These are phyloP conservation scores for Hemicentrotus pulcherrimus DNA, from an alignment of 35 echinoderm and acorn worm species.

Conservation along the genomic window DNA sequence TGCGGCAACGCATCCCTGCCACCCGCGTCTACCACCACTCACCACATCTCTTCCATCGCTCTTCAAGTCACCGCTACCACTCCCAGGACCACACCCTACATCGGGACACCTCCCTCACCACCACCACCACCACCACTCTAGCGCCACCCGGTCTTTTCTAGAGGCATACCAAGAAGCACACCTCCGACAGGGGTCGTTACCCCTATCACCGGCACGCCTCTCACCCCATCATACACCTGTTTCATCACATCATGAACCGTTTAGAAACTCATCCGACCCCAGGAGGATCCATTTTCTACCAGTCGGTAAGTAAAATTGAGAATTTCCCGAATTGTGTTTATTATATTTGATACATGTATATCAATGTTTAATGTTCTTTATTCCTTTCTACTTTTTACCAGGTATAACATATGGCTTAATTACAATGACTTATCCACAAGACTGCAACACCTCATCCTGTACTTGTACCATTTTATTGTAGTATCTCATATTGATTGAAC, in stretches of 20 bases:
- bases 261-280: slow-evolving; percentile 60
- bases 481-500: no score
- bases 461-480: no score
- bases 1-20: slow-evolving; percentile 60
- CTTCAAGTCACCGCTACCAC: slow-evolving; percentile 71
- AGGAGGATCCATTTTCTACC: slow-evolving; percentile 75
- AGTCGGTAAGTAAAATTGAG: slow-evolving; percentile 56
- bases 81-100: slow-evolving; percentile 48
- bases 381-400: no score
- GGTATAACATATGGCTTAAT: no score
- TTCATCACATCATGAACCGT: slow-evolving; percentile 64
- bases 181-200: slow-evolving; percentile 51
- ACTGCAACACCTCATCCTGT: no score
- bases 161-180: slow-evolving; percentile 72
- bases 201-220: slow-evolving; percentile 62
- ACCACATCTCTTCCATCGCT: slow-evolving; percentile 48
- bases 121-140: slow-evolving; percentile 48
- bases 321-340: no score
- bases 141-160: slow-evolving; percentile 59
- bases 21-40: slow-evolving; percentile 59
- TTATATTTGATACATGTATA: no score
- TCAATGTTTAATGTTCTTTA: no score
- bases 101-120: slow-evolving; percentile 64
- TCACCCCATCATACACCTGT: slow-evolving; percentile 66
- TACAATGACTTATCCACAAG: no score